phyloP scores from a whole-genome alignment of 1,140 invertebrate genomes.

The Subanguina moxae region DNA sequence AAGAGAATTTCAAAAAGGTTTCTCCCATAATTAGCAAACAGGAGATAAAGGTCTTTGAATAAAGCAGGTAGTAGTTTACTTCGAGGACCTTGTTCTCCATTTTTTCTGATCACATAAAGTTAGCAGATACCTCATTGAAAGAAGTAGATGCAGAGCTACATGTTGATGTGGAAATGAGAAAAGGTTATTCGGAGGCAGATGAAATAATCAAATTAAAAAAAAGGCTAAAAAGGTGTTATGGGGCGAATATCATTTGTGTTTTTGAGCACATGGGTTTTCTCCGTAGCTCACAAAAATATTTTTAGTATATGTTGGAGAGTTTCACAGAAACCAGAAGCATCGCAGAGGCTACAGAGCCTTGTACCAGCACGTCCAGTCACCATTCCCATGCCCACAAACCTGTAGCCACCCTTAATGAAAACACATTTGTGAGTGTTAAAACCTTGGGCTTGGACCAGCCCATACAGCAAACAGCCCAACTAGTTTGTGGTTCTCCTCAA shows the following conservation, averaged over 20 bases:
- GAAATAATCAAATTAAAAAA: neutral
- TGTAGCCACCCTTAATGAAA: neutral
- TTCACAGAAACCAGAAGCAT: constrained; percentile 57
- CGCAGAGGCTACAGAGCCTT: constrained; percentile 49
- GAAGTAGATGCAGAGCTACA: neutral
- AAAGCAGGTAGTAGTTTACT: no score
- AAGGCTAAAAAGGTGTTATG: no score
- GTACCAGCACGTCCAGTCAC: neutral
- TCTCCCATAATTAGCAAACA: no score
- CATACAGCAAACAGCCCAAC: constrained; percentile 4
- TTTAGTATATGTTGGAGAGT: constrained; percentile 52
- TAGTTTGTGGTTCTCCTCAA: neutral
- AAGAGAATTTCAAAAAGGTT: no score
- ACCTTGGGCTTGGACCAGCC: neutral
- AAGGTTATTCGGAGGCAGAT: neutral
- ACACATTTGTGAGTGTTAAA: constrained; percentile 2
- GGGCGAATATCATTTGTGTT: no score
- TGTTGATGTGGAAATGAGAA: neutral
- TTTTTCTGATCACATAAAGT: no score
- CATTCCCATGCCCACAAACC: neutral
- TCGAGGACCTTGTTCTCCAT: no score
- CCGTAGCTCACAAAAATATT: neutral
- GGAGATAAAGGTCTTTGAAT: no score
- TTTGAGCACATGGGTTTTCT: neutral
- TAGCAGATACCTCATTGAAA: no score